Percentiles rank a stretch among this genome's conserved stretches.
Conservation (phyloP, 2,113 vertebrate species). For the Phoenicopterus ruber region DNA sequence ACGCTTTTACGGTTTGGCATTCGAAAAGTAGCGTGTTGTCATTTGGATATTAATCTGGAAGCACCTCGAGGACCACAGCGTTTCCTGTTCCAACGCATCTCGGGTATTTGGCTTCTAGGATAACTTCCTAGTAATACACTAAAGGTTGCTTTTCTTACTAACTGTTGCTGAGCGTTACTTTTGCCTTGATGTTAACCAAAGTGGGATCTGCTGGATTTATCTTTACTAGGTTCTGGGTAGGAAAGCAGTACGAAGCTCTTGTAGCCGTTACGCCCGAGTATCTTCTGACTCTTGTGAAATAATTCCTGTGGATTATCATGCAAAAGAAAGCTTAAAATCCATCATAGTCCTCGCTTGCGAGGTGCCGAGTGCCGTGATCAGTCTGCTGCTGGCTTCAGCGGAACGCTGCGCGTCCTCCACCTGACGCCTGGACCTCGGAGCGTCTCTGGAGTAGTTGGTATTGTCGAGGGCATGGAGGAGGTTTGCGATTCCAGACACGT, state of each 20-base stretch:
- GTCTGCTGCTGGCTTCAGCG: neutral
- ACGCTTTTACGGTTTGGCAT: neutral
- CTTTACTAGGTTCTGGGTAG: neutral
- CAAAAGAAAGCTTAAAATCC: neutral
- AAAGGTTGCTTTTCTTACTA: neutral
- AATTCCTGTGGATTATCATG: neutral
- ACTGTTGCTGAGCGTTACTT: neutral
- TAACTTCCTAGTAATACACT: neutral
- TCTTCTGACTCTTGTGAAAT: neutral
- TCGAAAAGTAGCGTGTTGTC: neutral
- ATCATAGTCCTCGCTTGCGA: neutral
- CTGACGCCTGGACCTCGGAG: neutral
- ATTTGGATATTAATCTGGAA: neutral
- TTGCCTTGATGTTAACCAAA: neutral
- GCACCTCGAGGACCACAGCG: neutral
- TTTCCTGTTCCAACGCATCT: neutral
- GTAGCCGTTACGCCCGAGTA: accelerated
- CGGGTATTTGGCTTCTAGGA: neutral
- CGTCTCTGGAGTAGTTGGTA: neutral
- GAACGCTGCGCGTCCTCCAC: accelerated
- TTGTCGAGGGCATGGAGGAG: neutral
- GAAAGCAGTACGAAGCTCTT: neutral
- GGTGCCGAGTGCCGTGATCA: neutral
- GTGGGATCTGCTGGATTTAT: neutral
- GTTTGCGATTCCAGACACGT: neutral